These are phyloP conservation scores for Lacerta viridis DNA, from an alignment of 2,797 vertebrate species.

Conservation along the genomic window DNA sequence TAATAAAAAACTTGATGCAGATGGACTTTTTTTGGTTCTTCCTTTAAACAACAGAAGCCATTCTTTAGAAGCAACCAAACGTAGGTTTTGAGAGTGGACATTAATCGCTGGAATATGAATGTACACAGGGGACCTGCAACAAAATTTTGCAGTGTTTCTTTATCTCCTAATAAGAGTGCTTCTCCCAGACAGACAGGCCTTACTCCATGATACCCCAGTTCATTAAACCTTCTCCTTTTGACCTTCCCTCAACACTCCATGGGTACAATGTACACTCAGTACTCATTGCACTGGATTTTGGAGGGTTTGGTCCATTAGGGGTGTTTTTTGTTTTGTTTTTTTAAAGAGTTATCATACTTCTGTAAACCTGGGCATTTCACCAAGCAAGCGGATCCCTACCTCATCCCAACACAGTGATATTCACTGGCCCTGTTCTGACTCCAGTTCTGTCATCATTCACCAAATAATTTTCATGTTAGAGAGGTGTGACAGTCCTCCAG, in stretches of 20 bases:
- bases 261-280: neutral
- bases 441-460: neutral
- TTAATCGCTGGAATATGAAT: neutral
- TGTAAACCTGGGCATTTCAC: neutral
- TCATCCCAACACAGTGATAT: neutral
- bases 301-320: neutral
- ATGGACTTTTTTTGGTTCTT: constrained; percentile 9
- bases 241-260: neutral
- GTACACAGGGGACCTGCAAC: neutral
- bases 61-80: neutral
- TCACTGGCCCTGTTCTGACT: neutral
- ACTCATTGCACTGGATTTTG: neutral
- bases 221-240: neutral
- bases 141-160: neutral
- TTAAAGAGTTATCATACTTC: neutral
- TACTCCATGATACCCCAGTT: neutral
- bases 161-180: neutral
- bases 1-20: neutral
- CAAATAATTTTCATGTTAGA: neutral
- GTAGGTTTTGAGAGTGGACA: neutral
- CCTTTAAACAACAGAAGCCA: neutral
- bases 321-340: too few species aligned
- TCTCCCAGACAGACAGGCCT: neutral
- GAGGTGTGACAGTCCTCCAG: too few species aligned
- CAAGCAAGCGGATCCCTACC: neutral